Percentiles rank a stretch among this genome's conserved stretches.
Conservation (phyloP, 2,113 vertebrate species). For the Rhea pennata region DNA sequence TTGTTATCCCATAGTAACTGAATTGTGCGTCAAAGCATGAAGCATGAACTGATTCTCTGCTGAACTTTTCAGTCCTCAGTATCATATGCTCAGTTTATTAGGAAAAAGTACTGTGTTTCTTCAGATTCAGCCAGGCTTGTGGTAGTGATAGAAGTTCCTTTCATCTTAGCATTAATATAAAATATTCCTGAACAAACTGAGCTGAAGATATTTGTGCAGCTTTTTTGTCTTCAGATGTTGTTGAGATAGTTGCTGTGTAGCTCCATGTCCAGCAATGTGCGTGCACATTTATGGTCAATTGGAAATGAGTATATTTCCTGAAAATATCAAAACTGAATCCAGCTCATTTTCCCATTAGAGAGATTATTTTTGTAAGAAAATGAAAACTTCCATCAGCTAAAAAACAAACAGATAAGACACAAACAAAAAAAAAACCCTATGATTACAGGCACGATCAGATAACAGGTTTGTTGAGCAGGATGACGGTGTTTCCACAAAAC, state of each 20-base stretch:
- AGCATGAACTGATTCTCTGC: not conserved
- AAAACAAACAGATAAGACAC: too few relatives aligned
- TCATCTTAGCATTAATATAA: not conserved
- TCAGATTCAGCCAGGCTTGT: not conserved
- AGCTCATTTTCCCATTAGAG: not conserved
- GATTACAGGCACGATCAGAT: not conserved
- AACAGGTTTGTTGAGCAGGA: not conserved
- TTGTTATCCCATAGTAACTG: not conserved
- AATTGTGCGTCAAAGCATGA: not conserved
- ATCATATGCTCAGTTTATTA: not conserved
- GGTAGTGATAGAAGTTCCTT: not conserved
- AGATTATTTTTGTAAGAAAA: not conserved
- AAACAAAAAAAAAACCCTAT: not conserved
- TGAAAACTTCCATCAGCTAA: not conserved
- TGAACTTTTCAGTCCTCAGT: not conserved
- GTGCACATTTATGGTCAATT: not conserved
- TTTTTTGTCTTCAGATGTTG: not conserved
- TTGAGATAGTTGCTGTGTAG: not conserved
- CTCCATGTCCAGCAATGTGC: not conserved
- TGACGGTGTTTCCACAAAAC: not conserved
- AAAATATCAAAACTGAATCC: not conserved
- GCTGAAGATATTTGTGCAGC: not conserved
- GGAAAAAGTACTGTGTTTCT: not conserved
- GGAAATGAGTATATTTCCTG: not conserved
- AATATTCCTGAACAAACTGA: not conserved